These are phyloP conservation scores for Cheilosia vernalis DNA, from an alignment of 2,888 invertebrate genomes.

Conservation along the genomic window DNA sequence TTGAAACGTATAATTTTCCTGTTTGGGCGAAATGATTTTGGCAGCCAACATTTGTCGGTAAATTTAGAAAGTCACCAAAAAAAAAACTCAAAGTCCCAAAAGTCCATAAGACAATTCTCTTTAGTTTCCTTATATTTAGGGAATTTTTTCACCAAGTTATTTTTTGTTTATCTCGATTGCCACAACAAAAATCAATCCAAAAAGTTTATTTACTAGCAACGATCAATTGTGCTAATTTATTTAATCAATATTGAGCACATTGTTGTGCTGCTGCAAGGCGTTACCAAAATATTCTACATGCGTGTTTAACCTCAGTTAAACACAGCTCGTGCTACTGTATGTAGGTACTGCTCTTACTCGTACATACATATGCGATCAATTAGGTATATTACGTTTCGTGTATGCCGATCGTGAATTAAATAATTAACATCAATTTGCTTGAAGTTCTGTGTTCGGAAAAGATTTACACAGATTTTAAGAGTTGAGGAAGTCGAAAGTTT, in stretches of 20 bases:
- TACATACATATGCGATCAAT: too few relatives aligned
- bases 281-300: conserved; percentile 10
- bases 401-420: conserved; percentile 55
- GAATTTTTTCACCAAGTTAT: neutral
- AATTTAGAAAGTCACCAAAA: neutral
- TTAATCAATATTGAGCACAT: conserved; percentile 15
- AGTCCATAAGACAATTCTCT: neutral
- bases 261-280: neutral
- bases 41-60: too few relatives aligned
- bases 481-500: conserved; percentile 49
- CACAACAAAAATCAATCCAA: neutral
- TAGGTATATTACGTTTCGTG: too few relatives aligned
- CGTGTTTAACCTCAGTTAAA: conserved; percentile 43
- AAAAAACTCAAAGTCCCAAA: too few relatives aligned
- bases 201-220: conserved; percentile 19
- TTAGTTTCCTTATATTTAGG: neutral
- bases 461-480: neutral
- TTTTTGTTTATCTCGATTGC: conserved; percentile 17
- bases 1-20: too few relatives aligned
- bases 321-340: conserved; percentile 9
- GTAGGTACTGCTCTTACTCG: too few relatives aligned
- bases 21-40: too few relatives aligned
- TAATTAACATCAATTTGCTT: conserved; percentile 60
- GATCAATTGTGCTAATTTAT: conserved; percentile 7
- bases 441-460: conserved; percentile 6